Evolutionary conservation across 2,888 invertebrate species (phyloP), one percentile per base, ranked within the genome.

Genomic region (Nomada fabriciana): DNA sequence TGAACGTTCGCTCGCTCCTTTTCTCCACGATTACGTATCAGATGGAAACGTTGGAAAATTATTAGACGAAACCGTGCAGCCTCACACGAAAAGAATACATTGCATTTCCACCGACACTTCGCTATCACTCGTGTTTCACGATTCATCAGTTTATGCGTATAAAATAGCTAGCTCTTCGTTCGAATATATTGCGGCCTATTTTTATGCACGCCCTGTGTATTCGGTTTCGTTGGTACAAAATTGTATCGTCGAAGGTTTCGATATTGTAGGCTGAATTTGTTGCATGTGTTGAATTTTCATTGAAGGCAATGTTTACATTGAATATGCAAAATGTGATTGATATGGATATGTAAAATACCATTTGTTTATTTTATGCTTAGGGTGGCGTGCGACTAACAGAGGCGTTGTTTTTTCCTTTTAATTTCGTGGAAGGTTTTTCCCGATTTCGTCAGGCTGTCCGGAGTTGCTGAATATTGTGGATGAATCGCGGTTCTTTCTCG

Each of bases 61-160:
- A n/a, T 2, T 47, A 50, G 50, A 13, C 25, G 15, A 43, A 11
- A 47, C 5, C 11, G 29, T 18, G 20, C 29, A 29, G 11, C n/a
- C 4, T 23, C 13, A 9, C 20, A 13, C 20, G 55, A 43, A 5
- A 43, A 20, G 79, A 73, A 79, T 73, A 57, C 69, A 79, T 80
- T 65, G 50, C 43, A 23, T 36, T 69, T 61, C 18, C 10, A 23
- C 7, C 11, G 42, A 10, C 18, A 55, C 13, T 25, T 43, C 11
- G 50, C 52, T 53, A 57, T 29, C 57, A 71, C 63, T 68, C 52
- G 42, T 25, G 71, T 82, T 82, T 80, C 63, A 55, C 76, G 57
- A 72, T 69, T 55, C 68, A 64, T 67, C 72, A 60, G 29, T 68
- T 68, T 29, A 70, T 50, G 61, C 81, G 29, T 25, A 36, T 11